Evolutionary conservation across 64 coral and sea anemone genomes (phyloP).

Genomic region (Pachyseris speciosa): DNA sequence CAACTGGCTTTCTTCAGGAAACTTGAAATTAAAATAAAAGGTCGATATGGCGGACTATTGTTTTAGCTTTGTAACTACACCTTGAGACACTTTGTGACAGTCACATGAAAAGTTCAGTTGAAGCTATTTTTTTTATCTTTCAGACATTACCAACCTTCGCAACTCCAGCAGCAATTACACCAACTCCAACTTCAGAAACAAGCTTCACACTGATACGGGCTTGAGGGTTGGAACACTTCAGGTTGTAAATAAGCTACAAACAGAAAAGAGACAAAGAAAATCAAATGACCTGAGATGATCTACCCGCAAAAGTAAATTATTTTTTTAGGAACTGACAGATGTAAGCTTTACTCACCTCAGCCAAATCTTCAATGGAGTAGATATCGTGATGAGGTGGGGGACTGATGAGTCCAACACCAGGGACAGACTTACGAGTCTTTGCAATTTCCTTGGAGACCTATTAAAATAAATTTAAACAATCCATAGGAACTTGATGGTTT

Average conservation of each 20-base stretch:
- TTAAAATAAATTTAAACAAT: neutral
- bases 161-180: conserved; percentile 95
- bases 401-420: conserved; percentile 91
- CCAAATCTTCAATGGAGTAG: conserved; percentile 98
- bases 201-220: conserved; percentile 94
- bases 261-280: neutral
- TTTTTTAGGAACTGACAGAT: neutral
- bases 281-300: neutral
- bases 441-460: conserved; percentile 91
- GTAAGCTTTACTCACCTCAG: conserved; percentile 67
- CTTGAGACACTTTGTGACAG: too few relatives aligned
- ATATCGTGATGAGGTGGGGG: conserved; percentile 98
- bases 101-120: too few relatives aligned
- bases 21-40: too few relatives aligned
- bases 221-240: conserved; percentile 87
- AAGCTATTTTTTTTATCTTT: too few relatives aligned
- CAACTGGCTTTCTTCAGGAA: too few relatives aligned
- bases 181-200: conserved; percentile 96
- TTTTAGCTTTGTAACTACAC: too few relatives aligned
- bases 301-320: neutral
- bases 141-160: conserved; percentile 80
- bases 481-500: neutral
- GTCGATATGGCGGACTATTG: too few relatives aligned
- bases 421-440: conserved; percentile 91
- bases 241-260: conserved; percentile 91